Evolutionary conservation across 30 jellyfish, hydroid and myxozoan genomes (phyloP), one percentile per base, ranked within the genome.

Genomic region (Sanderia malayensis): DNA sequence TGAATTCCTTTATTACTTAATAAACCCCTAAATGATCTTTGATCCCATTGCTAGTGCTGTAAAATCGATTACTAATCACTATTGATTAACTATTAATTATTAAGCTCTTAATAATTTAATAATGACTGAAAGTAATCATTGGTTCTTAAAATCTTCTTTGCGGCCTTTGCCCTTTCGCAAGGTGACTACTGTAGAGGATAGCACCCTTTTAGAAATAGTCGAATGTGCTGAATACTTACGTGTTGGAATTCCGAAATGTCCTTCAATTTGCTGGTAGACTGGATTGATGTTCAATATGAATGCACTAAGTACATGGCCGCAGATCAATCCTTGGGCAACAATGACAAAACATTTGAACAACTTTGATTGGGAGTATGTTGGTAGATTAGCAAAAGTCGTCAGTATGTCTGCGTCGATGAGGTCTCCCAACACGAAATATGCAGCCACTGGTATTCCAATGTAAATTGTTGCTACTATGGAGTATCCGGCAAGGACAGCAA

Each of bases 251-350:
- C 93, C 86, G 44, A 93, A 72, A 25, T 87, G 84, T 0, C 92
- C 89, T 70, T 93, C 99, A 74, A 93, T 25, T 58, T 93, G 99
- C 83, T 77, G 95, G 20, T 86, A 70, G 30, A 93, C 95, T 1
- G 99, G 96, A 52, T 93, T 93, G 84, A 93, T 73, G 34, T 87
- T 82, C 83, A 93, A 75, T 22, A 93, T 88, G 72, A 83, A 93
- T 17, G 99, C 95, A 44, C 95, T 80, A 4, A 93, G 78, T 47
- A 93, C 93, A 59, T 93, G 99, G 19, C 89, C 96, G 57, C 99
- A 85, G 10, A 93, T 85, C 67, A 76, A 62, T 0, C 94, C 86
- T 46, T 93, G 99, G 24, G 99, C 89, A 9, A 85, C 37, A 17
- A 81, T 80, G 0, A 80, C 93, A 46, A 87, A 73, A 24, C 90